Conservation (phyloP, 2,797 vertebrate genomes). For the Anomalospiza imberbis region DNA sequence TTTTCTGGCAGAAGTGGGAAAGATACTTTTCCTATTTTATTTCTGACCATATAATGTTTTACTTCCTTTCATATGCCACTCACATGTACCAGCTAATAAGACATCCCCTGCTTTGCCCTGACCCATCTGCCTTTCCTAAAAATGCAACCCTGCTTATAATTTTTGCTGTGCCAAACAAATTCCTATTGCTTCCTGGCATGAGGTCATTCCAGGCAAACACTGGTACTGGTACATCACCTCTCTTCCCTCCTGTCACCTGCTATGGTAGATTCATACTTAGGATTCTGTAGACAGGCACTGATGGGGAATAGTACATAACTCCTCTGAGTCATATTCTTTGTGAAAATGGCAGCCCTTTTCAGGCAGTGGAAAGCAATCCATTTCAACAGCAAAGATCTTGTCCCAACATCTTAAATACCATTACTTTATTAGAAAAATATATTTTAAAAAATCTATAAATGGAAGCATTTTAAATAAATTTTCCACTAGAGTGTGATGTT, state of each 20-base stretch:
- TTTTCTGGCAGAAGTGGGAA: not conserved
- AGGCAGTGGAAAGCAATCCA: not conserved
- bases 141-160: not conserved
- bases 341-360: not conserved
- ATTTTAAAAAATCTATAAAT: not conserved
- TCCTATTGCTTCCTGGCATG: not conserved
- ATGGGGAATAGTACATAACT: not conserved
- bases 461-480: not conserved
- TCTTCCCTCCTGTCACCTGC: not conserved
- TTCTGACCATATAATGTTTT: not conserved
- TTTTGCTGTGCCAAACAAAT: not conserved
- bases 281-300: not conserved
- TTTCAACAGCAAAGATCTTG: not conserved
- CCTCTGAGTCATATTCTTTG: not conserved
- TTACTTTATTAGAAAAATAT: not conserved
- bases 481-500: not conserved
- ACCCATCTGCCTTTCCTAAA: not conserved
- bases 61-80: not conserved
- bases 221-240: not conserved
- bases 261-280: not conserved
- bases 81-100: not conserved
- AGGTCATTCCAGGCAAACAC: not conserved
- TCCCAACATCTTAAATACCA: not conserved
- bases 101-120: not conserved
- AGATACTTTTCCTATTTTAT: not conserved